phyloP scores from a whole-genome alignment of 2,113 vertebrate genomes.

The Nanorana parkeri region DNA sequence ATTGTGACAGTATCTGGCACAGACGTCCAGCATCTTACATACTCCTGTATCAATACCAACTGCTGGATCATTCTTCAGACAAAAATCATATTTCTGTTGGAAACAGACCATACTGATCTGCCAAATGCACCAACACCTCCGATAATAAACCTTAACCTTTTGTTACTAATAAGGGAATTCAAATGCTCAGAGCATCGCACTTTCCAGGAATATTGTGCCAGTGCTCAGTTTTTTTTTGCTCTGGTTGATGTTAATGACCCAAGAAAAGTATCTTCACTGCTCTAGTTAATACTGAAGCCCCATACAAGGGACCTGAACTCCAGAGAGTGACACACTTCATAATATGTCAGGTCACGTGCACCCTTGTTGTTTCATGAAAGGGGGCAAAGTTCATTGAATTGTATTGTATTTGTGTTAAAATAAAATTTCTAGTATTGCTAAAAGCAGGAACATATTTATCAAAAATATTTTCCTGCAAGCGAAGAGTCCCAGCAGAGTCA shows the following conservation, averaged over 20 bases:
- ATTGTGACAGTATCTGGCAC: neutral
- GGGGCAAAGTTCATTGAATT: too few species aligned
- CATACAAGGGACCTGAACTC: neutral
- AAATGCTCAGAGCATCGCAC: neutral
- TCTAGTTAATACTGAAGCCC: neutral
- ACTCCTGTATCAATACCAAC: slow-evolving; percentile 2
- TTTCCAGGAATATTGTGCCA: neutral
- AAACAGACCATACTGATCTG: slow-evolving; percentile 3
- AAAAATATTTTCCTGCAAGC: too few species aligned
- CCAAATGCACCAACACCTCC: neutral
- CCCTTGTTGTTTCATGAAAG: too few species aligned
- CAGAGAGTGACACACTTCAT: neutral
- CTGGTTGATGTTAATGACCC: neutral
- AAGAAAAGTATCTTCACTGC: neutral
- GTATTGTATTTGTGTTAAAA: too few species aligned
- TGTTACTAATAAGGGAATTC: neutral
- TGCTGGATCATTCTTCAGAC: slow-evolving; percentile 19
- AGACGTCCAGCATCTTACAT: neutral
- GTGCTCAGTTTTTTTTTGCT: neutral
- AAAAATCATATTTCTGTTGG: slow-evolving; percentile 33
- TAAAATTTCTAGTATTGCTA: too few species aligned
- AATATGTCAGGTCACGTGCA: neutral
- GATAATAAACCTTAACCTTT: slow-evolving; percentile 5
- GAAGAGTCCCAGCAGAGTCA: too few species aligned
- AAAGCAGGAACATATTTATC: too few species aligned